Conservation (phyloP, 2,888 invertebrate species). For the Frankliniella fusca region DNA sequence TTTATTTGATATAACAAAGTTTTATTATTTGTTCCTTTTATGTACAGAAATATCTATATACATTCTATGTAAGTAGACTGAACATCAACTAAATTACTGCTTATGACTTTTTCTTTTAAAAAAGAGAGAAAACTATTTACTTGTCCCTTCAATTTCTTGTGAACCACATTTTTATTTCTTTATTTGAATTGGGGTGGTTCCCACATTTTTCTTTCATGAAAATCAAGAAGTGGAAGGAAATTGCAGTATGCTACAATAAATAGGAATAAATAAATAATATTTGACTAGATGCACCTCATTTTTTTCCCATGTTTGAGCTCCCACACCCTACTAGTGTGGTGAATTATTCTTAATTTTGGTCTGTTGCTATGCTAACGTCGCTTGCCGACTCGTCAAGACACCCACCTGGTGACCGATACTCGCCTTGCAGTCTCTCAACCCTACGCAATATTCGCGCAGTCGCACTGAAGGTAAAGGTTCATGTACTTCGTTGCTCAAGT, state of each 20-base stretch:
- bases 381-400: background rate
- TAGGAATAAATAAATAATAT: slow-evolving; percentile 15
- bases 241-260: slow-evolving; percentile 4
- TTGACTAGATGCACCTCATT: slow-evolving; percentile 3
- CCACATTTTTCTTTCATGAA: background rate
- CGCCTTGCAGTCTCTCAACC: too few relatives aligned
- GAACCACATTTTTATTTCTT: background rate
- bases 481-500: too few relatives aligned
- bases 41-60: slow-evolving; percentile 23
- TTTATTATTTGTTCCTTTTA: background rate
- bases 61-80: slow-evolving; percentile 6
- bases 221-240: background rate
- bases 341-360: background rate
- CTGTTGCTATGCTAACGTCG: background rate
- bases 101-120: background rate
- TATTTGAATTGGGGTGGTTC: background rate
- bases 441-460: too few relatives aligned
- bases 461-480: too few relatives aligned
- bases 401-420: too few relatives aligned
- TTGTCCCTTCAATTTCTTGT: too few relatives aligned
- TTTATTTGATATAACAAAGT: background rate
- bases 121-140: too few relatives aligned
- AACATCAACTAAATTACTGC: background rate
- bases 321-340: background rate
- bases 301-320: background rate